Percentiles rank a stretch among this genome's conserved stretches.
phyloP scores from a whole-genome alignment of 2,797 vertebrate genomes.

The Macropodus opercularis region DNA sequence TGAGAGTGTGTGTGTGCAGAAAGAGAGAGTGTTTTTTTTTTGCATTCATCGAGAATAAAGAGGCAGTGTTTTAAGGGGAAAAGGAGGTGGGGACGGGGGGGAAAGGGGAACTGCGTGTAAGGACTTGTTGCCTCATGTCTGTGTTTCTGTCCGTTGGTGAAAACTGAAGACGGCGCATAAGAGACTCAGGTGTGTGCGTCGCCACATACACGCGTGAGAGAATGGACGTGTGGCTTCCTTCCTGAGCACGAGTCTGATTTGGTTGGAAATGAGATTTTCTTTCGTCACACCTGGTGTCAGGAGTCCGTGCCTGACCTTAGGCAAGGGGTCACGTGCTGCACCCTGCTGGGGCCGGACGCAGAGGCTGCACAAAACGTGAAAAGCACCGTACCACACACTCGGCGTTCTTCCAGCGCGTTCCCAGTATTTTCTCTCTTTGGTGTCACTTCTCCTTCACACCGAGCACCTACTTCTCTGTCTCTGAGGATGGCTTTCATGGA shows the following conservation, averaged over 20 bases:
- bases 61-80: slow-evolving; percentile 80
- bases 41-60: slow-evolving; percentile 79
- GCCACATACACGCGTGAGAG: slow-evolving; percentile 10
- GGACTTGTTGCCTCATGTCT: slow-evolving; percentile 68
- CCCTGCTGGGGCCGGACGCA: slow-evolving; percentile 15
- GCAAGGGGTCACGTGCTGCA: slow-evolving; percentile 7
- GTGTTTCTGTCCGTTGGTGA: slow-evolving; percentile 65
- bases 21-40: slow-evolving; percentile 57
- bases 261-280: slow-evolving; percentile 27
- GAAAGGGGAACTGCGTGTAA: slow-evolving; percentile 68
- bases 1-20: slow-evolving; percentile 47
- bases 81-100: slow-evolving; percentile 67
- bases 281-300: slow-evolving; percentile 20
- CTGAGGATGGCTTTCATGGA: slow-evolving; percentile 53
- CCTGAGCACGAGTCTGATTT: slow-evolving; percentile 27
- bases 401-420: slow-evolving; percentile 40
- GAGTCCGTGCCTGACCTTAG: slow-evolving; percentile 25
- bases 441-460: slow-evolving; percentile 55
- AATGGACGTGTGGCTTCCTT: slow-evolving; percentile 14
- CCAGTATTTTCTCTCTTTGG: slow-evolving; percentile 42
- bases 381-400: slow-evolving; percentile 11
- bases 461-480: slow-evolving; percentile 47
- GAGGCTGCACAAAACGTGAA: slow-evolving; percentile 6
- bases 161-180: slow-evolving; percentile 54
- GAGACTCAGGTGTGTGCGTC: slow-evolving; percentile 55